Base-by-base conservation (phyloP, 2,797 vertebrate species). In the Myiotriccus ornatus region DNA sequence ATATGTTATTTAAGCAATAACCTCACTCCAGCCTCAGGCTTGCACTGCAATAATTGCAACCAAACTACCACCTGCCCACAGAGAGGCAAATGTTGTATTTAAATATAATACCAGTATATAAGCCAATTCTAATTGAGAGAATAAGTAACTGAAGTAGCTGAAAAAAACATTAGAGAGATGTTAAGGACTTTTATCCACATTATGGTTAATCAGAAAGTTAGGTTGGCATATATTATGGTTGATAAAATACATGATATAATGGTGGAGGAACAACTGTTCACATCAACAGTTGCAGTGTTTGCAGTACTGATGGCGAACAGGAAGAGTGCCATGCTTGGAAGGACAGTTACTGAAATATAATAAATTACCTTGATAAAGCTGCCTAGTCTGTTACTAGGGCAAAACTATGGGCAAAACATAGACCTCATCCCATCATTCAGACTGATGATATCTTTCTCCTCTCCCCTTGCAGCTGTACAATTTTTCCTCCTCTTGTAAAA, bases 1-100 rank as follows among this genome's bases (percentile, higher is more conserved):
- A 67, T 77, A 39, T 17, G 70, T 63, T 86, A 79, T 79, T 85
- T 53, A 84, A 88, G 79, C 37, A 91, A 79, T 57, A 96, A 88
- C 57, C 23, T 91, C 70, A 65, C 59, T 82, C 25, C 24, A 77
- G 87, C 85, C 56, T 86, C 34, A 60, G 89, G 91, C 67, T 82
- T 70, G 37, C 74, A 69, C 7, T 43, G 52, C 74, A 88, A 4
- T 88, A 89, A 87, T 49, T 94, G 68, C 80, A 94, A 67, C 80
- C 87, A 91, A 95, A 94, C 50, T 37, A 88, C 65, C 63, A 46
- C 76, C 92, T 63, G 62, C 9, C n/a, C 62, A 84, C 35, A 53
- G 74, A 85, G 64, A 79, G 0, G 0, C 65, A 90, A 68, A 62
- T 27, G 15, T 67, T 41, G 32, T 35, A 63, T 87, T 92, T 85